Evolutionary conservation across 2,113 vertebrate species (phyloP).

Genomic region (Silurus glanis): DNA sequence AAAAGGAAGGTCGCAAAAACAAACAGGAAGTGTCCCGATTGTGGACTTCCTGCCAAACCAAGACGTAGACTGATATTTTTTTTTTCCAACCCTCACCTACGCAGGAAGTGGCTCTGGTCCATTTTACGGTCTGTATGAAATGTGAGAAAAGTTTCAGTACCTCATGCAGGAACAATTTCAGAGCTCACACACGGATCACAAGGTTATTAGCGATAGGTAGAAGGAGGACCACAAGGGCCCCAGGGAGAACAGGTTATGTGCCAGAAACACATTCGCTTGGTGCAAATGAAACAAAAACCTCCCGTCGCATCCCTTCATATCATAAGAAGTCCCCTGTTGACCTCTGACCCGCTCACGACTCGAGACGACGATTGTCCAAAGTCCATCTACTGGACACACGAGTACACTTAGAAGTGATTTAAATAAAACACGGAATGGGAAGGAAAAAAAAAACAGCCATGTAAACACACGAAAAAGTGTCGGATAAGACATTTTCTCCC

Average conservation of each 20-base stretch:
- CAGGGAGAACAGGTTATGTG: conserved; percentile 21
- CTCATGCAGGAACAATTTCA: conserved; percentile 27
- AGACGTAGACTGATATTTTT: background rate
- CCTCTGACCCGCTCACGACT: background rate
- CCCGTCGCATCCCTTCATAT: background rate
- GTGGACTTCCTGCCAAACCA: background rate
- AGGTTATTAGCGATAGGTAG: background rate
- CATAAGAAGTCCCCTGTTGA: background rate
- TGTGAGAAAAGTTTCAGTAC: conserved; percentile 1
- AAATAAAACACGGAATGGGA: conserved; percentile 26
- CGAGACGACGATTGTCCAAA: background rate
- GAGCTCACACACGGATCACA: conserved; percentile 6
- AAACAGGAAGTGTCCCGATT: background rate
- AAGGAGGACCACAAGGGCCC: background rate
- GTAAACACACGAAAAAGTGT: conserved; percentile 46
- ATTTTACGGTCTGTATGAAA: background rate
- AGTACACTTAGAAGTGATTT: conserved; percentile 15
- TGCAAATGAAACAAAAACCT: background rate
- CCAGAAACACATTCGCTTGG: conserved; percentile 8
- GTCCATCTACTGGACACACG: conserved; percentile 23
- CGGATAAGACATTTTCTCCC: conserved; percentile 13
- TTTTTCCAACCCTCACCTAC: background rate
- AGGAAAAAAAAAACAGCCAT: conserved; percentile 4
- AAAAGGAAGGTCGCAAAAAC: too few species aligned
- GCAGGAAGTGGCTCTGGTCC: conserved; percentile 7